These are phyloP conservation scores for Proctacanthus coquilletti DNA, from an alignment of 1,140 invertebrate genomes.

Conservation along the genomic window DNA sequence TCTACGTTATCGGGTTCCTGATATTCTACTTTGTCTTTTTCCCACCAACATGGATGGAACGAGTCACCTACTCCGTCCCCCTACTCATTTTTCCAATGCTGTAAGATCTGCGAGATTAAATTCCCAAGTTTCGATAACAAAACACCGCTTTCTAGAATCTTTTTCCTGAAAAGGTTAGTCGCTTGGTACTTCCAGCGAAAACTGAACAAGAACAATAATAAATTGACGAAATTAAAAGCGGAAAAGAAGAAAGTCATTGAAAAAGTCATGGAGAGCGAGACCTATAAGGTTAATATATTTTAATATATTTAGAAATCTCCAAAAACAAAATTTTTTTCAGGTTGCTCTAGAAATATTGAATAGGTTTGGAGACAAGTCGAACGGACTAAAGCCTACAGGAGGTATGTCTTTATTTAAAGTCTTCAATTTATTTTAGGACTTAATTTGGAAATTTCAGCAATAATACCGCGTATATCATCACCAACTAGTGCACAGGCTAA, in stretches of 20 bases:
- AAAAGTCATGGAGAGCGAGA: constrained; percentile 93
- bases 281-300: constrained; percentile 63
- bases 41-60: constrained; percentile 47
- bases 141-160: constrained; percentile 45
- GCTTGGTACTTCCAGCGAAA: constrained; percentile 79
- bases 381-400: constrained; percentile 9
- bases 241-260: constrained; percentile 84
- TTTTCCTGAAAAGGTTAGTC: constrained; percentile 58
- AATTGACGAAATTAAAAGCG: constrained; percentile 52
- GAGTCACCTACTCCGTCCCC: constrained; percentile 53
- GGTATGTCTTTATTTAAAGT: too few relatives aligned
- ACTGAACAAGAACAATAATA: constrained; percentile 62
- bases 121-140: background rate
- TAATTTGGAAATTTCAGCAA: too few relatives aligned
- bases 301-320: background rate
- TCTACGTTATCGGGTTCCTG: constrained; percentile 58
- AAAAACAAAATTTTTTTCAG: constrained; percentile 5
- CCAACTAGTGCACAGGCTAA: too few relatives aligned
- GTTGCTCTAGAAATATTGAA: constrained; percentile 25
- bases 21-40: constrained; percentile 68
- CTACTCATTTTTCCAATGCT: constrained; percentile 59
- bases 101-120: constrained; percentile 38
- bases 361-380: constrained; percentile 22
- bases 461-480: too few relatives aligned
- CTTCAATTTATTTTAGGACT: too few relatives aligned